Conservation (phyloP, 2,797 vertebrate species). For the Molossus alvarezi region DNA sequence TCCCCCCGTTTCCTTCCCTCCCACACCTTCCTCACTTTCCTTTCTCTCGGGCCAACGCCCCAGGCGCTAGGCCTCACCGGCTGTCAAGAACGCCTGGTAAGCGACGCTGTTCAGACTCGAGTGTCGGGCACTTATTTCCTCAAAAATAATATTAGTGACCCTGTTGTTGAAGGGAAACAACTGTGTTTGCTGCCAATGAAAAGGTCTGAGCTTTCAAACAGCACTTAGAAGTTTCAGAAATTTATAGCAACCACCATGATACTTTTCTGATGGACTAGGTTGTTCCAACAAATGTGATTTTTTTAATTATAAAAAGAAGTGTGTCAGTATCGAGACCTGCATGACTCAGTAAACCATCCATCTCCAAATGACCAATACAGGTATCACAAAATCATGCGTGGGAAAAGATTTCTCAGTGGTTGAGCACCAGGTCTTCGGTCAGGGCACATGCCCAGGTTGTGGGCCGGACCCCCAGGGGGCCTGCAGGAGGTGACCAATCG, state of each 20-base stretch:
- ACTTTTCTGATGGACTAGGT: background rate
- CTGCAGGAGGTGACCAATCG: too few species aligned
- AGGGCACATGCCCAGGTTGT: too few species aligned
- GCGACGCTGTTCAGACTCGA: too few species aligned
- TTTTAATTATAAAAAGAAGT: background rate
- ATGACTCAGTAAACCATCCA: background rate
- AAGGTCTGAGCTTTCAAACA: conserved; percentile 2
- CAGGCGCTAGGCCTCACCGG: too few species aligned
- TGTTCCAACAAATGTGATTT: background rate
- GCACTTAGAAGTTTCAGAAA: background rate
- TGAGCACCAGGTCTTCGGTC: too few species aligned
- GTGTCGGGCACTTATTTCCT: background rate
- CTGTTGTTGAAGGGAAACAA: conserved; percentile 7
- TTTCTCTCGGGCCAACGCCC: too few species aligned
- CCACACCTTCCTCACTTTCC: too few species aligned
- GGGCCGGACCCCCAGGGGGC: too few species aligned
- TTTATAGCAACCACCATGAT: background rate
- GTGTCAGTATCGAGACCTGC: background rate
- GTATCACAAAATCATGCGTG: background rate
- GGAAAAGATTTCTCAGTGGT: background rate
- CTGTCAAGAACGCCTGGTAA: background rate
- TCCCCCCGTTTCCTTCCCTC: too few species aligned
- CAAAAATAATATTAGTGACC: background rate
- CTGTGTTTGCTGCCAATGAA: conserved; percentile 2
- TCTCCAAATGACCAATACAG: background rate